These are phyloP conservation scores for Buphagus erythrorhynchus DNA, from an alignment of 2,797 vertebrate species.

Conservation along the genomic window DNA sequence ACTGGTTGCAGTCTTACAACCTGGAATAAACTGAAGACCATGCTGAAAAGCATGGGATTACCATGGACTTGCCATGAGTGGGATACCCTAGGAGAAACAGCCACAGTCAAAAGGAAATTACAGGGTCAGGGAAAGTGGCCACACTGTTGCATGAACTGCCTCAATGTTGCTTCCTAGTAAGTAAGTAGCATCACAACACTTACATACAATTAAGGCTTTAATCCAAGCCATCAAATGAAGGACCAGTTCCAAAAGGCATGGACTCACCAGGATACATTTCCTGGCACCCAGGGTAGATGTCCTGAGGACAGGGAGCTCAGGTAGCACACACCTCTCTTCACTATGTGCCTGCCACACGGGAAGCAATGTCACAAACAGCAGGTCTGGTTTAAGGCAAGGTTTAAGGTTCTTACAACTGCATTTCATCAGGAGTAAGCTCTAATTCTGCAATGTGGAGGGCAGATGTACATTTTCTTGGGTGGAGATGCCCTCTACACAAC, in stretches of 20 bases:
- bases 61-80: background rate
- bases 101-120: background rate
- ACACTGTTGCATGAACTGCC: background rate
- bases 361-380: background rate
- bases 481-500: slow-evolving; percentile 21
- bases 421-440: background rate
- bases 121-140: background rate
- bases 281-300: background rate
- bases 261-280: background rate
- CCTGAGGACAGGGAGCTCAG: background rate
- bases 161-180: background rate
- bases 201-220: background rate
- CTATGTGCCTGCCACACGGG: background rate
- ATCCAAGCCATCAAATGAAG: background rate
- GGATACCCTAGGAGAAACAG: background rate
- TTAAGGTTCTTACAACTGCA: background rate
- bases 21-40: background rate
- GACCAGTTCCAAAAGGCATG: background rate
- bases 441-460: background rate
- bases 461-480: background rate
- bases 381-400: background rate
- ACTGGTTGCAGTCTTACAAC: background rate
- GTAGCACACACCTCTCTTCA: background rate
- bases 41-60: background rate
- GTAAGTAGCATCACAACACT: background rate